A percentile compares a stretch with the other conserved stretches of the same genome.
Evolutionary conservation across 2,113 vertebrate genomes (phyloP).

Genomic region (Saccopteryx leptura): DNA sequence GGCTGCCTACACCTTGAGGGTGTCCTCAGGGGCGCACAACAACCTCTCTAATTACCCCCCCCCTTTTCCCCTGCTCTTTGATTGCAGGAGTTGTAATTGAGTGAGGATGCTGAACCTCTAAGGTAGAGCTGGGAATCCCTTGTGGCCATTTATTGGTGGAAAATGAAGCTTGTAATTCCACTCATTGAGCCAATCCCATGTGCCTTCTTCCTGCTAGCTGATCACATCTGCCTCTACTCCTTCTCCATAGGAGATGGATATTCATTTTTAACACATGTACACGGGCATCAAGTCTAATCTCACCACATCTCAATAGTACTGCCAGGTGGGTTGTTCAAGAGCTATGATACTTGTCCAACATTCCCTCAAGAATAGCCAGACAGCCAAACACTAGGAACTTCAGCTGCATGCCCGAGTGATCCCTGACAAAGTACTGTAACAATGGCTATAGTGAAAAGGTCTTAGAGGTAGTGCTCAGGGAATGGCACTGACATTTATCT

Average conservation of each 20-base stretch:
- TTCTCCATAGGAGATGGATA: neutral
- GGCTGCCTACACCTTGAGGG: neutral
- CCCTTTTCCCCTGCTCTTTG: neutral
- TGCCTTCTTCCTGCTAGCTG: neutral
- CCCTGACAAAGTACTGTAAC: neutral
- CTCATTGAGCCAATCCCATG: neutral
- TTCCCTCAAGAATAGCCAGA: neutral
- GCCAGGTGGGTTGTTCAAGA: neutral
- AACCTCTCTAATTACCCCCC: neutral
- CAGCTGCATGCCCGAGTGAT: too few relatives aligned
- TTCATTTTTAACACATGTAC: neutral
- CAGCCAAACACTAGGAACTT: neutral
- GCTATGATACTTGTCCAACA: neutral
- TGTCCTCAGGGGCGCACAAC: accelerated
- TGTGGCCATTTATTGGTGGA: neutral
- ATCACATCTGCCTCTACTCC: neutral
- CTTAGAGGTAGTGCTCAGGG: neutral
- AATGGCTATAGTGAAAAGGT: neutral
- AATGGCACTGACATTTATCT: neutral
- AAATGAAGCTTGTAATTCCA: neutral
- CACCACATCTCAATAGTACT: neutral
- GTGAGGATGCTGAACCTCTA: neutral
- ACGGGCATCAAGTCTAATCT: neutral
- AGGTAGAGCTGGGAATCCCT: neutral
- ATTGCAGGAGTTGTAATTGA: neutral